Conservation (phyloP, 2,797 vertebrate genomes). For the Hydrophis major region DNA sequence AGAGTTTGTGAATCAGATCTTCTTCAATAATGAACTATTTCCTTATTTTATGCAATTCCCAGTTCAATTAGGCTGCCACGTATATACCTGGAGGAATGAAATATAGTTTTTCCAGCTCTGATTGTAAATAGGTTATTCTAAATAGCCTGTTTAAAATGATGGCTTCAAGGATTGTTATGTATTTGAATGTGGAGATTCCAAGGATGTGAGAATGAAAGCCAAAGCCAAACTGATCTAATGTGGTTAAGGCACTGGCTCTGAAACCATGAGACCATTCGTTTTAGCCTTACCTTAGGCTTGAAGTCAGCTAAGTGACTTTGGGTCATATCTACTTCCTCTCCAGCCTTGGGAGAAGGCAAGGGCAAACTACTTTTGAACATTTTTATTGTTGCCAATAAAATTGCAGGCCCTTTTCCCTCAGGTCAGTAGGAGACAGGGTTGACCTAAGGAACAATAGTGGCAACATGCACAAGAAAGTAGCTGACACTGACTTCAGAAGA, state of each 20-base stretch:
- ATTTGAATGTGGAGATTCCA: background rate
- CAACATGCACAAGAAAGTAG: background rate
- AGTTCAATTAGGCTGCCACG: background rate
- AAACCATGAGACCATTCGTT: background rate
- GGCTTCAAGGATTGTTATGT: background rate
- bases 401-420: background rate
- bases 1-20: background rate
- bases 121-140: background rate
- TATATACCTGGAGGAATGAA: background rate
- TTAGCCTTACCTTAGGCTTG: background rate
- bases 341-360: background rate
- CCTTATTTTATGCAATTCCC: background rate
- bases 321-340: no score
- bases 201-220: background rate
- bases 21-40: background rate
- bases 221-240: background rate
- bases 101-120: background rate
- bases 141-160: background rate
- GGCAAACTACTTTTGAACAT: background rate
- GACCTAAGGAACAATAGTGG: background rate
- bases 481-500: background rate
- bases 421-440: background rate
- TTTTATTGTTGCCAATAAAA: background rate
- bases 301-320: background rate
- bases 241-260: background rate